Conservation (phyloP, 2,888 invertebrate genomes). For the Achlya flavicornis region DNA sequence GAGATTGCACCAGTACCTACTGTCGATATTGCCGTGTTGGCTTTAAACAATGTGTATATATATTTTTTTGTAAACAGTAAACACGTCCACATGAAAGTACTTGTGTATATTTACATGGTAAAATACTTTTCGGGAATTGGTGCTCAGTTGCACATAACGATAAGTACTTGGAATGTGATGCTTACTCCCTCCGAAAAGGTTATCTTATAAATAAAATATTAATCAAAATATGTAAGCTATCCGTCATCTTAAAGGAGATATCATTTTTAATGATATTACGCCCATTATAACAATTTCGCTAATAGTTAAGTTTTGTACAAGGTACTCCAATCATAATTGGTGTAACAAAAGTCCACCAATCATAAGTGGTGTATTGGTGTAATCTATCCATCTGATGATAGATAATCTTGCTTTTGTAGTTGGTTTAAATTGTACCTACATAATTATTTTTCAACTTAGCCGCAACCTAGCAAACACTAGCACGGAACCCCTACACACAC, state of each 20-base stretch:
- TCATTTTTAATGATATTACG: no score
- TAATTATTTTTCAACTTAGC: neutral
- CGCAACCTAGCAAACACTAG: neutral
- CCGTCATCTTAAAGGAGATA: neutral
- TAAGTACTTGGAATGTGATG: no score
- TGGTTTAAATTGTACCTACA: neutral
- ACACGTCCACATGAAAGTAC: conserved; percentile 14
- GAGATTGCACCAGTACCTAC: conserved; percentile 48
- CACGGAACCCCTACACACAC: neutral
- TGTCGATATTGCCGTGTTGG: conserved; percentile 50
- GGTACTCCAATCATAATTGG: no score
- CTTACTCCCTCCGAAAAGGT: no score
- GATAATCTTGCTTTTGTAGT: neutral
- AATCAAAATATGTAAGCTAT: neutral
- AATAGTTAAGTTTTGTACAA: no score
- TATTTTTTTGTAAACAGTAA: conserved; percentile 31
- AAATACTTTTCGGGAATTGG: neutral
- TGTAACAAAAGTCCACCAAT: no score
- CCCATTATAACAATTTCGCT: no score
- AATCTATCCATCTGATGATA: no score
- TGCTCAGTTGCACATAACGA: neutral
- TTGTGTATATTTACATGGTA: conserved; percentile 2
- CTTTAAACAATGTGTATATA: conserved; percentile 32
- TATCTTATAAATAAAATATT: no score
- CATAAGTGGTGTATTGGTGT: no score